Evolutionary conservation across 2,797 vertebrate species (phyloP).

Genomic region (Discoglossus pictus): DNA sequence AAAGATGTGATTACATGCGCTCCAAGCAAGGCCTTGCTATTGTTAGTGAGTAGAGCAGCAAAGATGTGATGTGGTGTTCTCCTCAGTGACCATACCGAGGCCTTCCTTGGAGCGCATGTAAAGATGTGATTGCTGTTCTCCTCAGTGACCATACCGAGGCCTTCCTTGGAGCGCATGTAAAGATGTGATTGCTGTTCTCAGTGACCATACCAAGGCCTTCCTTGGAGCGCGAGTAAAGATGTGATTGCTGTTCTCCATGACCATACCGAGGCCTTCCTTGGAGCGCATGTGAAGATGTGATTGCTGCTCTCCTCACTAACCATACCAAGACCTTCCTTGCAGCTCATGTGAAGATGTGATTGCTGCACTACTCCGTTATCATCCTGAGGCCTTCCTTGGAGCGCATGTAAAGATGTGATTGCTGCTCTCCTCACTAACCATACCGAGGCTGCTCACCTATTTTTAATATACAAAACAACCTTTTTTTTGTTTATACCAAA

Average conservation of each 20-base stretch:
- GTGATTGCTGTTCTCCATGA: constrained; percentile 51
- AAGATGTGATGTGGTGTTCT: no score
- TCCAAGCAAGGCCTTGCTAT: no score
- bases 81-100: constrained; percentile 28
- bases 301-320: constrained; percentile 20
- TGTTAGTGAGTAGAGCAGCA: no score
- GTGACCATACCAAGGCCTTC: constrained; percentile 5
- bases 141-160: constrained; percentile 28
- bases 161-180: constrained; percentile 27
- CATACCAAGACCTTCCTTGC: constrained; percentile 14
- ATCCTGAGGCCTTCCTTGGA: constrained; percentile 19
- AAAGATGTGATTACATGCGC: no score
- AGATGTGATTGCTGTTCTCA: constrained; percentile 17
- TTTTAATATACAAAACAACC: no score
- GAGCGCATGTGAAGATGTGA: constrained; percentile 11
- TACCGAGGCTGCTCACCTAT: no score
- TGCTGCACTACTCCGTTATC: constrained; percentile 18
- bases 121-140: not conserved
- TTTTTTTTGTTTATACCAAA: no score
- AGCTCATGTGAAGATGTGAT: constrained; percentile 5
- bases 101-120: constrained; percentile 26
- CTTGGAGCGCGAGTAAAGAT: constrained; percentile 17
- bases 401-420: constrained; percentile 4
- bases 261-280: constrained; percentile 14
- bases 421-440: constrained; percentile 17